Evolutionary conservation across 2,888 invertebrate species (phyloP), one percentile per base, ranked within the genome.

Genomic region (Dasypolia templi): DNA sequence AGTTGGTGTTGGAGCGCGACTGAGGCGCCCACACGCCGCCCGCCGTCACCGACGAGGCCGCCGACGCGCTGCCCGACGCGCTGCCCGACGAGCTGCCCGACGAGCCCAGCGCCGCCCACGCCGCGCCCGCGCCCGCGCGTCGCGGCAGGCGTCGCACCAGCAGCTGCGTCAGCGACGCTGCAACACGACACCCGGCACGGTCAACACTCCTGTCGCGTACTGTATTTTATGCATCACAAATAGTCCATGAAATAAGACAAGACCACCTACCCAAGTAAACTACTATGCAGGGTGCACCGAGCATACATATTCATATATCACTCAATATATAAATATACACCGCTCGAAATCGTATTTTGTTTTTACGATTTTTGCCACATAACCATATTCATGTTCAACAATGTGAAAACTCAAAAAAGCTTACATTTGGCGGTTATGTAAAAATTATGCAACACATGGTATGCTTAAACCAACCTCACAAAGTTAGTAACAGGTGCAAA

Each of bases 81-180:
- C 75, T 83, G 84, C 69, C 66, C 5, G 79, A 78, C 78, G 72
- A 84, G 80, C 76, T 83, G 84, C 69, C 64, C 5, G 53, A 62
- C 66, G 44, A 42, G 58, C 75, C 73, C 86, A 89, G 76, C 85
- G 58, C 49, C 75, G 68, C 81, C 62, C 84, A 85, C 44, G 58
- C 79, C 42, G 63, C 76, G 63, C 79, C 70, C 53, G 55, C 75
- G n/a, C 77, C 46, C 81, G 79, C 72, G 62, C 79, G 76, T 68
- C 86, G 83, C 66, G 81, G 86, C 59, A 87, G 63, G 46, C 89
- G 88, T 58, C 91, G 89, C 80, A 92, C 88, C 79, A 92, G 83
- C 84, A 91, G 86, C 72, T 89, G 89, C 26, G 91, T 86, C 72
- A 89, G 81, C 68, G 89, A 85, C 68, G 88, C 89, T 88, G 87